Conservation (phyloP, 1,140 invertebrate genomes). For the Lasaia peninsularis region DNA sequence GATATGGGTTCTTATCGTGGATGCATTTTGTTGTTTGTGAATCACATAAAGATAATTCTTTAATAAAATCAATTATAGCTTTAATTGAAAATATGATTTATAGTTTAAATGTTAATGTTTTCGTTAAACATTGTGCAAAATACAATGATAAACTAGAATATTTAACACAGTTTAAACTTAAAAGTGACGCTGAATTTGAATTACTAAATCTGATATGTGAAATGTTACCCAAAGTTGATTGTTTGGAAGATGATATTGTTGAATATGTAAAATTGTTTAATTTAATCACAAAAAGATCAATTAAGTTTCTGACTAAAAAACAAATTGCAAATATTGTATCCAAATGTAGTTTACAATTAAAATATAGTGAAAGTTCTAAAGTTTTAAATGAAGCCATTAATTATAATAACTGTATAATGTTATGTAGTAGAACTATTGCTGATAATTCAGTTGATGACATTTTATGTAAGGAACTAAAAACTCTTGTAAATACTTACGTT, state of each 20-base stretch:
- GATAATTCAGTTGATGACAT: slow-evolving; percentile 22
- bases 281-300: slow-evolving; percentile 46
- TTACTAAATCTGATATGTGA: slow-evolving; percentile 44
- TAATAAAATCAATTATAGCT: slow-evolving; percentile 34
- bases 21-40: slow-evolving; percentile 58
- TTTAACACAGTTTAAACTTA: slow-evolving; percentile 46
- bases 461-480: slow-evolving; percentile 35
- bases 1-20: slow-evolving; percentile 82
- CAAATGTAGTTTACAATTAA: slow-evolving; percentile 32
- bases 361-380: slow-evolving; percentile 34
- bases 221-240: slow-evolving; percentile 35
- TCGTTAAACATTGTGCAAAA: slow-evolving; percentile 37
- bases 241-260: slow-evolving; percentile 41
- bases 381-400: slow-evolving; percentile 39
- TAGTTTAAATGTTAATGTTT: slow-evolving; percentile 42
- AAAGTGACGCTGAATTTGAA: slow-evolving; percentile 56
- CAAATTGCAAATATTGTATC: slow-evolving; percentile 45
- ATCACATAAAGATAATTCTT: slow-evolving; percentile 37
- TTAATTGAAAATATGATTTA: slow-evolving; percentile 46
- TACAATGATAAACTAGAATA: slow-evolving; percentile 28
- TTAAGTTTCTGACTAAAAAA: slow-evolving; percentile 54
- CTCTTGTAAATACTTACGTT: slow-evolving; percentile 39
- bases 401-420: slow-evolving; percentile 34
- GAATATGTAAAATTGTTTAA: slow-evolving; percentile 44
- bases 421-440: slow-evolving; percentile 37